Evolutionary conservation across 2,888 invertebrate genomes (phyloP), one percentile per base, ranked within the genome.

Genomic region (Acrobeloides nanus): DNA sequence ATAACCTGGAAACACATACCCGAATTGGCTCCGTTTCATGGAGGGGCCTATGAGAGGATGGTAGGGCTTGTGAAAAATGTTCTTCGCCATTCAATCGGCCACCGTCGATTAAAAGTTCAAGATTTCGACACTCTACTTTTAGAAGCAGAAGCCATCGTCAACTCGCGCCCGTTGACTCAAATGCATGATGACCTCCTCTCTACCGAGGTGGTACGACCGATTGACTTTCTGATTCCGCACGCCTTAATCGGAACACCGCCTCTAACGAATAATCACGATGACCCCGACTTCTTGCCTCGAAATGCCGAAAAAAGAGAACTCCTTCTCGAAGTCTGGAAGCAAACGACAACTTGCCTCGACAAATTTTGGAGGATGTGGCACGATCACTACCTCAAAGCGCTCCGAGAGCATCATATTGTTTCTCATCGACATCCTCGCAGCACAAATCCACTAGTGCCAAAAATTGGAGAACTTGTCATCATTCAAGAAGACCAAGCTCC

Each of bases 11-110:
- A 52, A n/a, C 76, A 76, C 51, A 76, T 73, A 41, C 72, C 74
- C 4, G 75, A 74, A 4, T 55, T 64, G 0, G 72, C 75, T 3
- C 57, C 76, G 1, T 78, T 77, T 76, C 74, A 74, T 75, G 76
- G 76, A 38, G 76, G 77, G 33, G 74, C 71, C 56, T 78, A 74
- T 66, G 76, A 77, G 57, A 55, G 75, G 17, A 52, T 77, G 4
- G 62, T 76, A 10, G 63, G 72, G 7, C 39, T 73, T 6, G 29
- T 76, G 4, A 78, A 78, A 53, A 46, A 49, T 8, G 42, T 75
- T 8, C 46, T 77, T 15, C 46, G 70, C 12, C 62, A 67, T 42
- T 58, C 71, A 6, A 49, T 77, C 1, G 74, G 76, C 8, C 64
- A 61, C 33, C 59, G 68, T 3, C 61, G 61, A 77, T 79, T 57